These are phyloP conservation scores for Petrocephalus sullivani DNA, from an alignment of 2,797 vertebrate species.

Conservation along the genomic window DNA sequence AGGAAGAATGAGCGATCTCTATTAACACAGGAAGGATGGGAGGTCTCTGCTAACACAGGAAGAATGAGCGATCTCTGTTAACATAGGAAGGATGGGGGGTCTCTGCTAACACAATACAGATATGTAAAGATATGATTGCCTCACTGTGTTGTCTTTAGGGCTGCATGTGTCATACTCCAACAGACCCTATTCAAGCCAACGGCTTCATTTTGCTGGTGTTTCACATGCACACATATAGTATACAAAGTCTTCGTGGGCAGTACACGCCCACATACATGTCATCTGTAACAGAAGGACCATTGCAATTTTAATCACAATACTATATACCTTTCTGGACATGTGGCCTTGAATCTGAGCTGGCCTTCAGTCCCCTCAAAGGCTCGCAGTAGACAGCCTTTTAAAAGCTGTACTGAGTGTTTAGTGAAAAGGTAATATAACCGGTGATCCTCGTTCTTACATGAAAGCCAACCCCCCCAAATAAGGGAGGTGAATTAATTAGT, in stretches of 20 bases:
- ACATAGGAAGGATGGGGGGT: neutral
- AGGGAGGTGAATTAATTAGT: conserved; percentile 11
- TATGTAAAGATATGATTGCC: neutral
- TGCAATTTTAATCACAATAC: neutral
- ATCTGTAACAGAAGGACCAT: neutral
- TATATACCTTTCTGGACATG: neutral
- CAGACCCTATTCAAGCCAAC: neutral
- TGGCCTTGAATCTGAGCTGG: neutral
- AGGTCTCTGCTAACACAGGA: neutral
- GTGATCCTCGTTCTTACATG: neutral
- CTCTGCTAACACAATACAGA: neutral
- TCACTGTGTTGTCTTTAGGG: neutral
- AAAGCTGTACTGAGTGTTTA: neutral
- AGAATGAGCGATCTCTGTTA: too few relatives aligned
- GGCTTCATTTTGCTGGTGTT: neutral
- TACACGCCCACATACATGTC: neutral
- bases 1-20: too few relatives aligned
- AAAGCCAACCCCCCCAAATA: neutral
- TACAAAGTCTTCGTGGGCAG: neutral
- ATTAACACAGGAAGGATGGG: too few relatives aligned
- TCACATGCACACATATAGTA: neutral
- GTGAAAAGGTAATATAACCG: neutral
- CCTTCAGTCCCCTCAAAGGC: neutral
- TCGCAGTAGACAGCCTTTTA: neutral
- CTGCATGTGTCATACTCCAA: neutral